Conservation (phyloP, 1,140 invertebrate species). For the Drosophila ananassae region DNA sequence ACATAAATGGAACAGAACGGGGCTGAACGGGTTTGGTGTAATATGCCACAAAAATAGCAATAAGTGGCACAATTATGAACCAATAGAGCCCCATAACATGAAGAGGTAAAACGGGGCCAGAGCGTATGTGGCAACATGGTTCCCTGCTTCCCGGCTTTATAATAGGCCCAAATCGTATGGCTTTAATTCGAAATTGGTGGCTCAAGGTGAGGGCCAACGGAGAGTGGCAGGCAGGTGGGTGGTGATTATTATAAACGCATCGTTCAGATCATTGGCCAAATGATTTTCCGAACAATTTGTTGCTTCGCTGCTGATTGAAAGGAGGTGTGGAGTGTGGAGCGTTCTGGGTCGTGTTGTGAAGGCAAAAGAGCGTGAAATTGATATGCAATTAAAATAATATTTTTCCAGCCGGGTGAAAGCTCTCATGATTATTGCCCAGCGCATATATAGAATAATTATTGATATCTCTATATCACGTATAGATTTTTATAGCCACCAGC, state of each 20-base stretch:
- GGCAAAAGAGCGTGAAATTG: conserved; percentile 70
- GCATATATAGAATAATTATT: conserved; percentile 42
- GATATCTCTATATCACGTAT: conserved; percentile 53
- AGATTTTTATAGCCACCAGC: conserved; percentile 62
- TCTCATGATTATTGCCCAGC: conserved; percentile 28
- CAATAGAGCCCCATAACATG: conserved; percentile 16
- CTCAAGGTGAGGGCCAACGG: background rate
- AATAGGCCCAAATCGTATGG: conserved; percentile 33
- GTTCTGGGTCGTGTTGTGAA: background rate
- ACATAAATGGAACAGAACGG: conserved; percentile 40
- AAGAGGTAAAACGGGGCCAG: background rate
- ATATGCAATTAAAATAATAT: conserved; percentile 79
- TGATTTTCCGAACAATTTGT: conserved; percentile 66
- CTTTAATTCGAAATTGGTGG: conserved; percentile 19
- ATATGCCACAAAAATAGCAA: conserved; percentile 40
- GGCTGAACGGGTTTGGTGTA: conserved; percentile 30
- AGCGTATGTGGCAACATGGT: conserved; percentile 10
- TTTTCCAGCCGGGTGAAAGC: conserved; percentile 61
- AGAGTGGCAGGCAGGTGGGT: conserved; percentile 11
- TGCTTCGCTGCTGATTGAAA: conserved; percentile 49
- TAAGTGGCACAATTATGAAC: conserved; percentile 48
- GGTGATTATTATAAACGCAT: conserved; percentile 55
- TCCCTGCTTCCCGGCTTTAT: conserved; percentile 31
- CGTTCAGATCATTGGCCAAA: conserved; percentile 70
- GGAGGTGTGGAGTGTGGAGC: background rate